Conservation (phyloP, 23 tunicate species). For the Clavelina lepadiformis region DNA sequence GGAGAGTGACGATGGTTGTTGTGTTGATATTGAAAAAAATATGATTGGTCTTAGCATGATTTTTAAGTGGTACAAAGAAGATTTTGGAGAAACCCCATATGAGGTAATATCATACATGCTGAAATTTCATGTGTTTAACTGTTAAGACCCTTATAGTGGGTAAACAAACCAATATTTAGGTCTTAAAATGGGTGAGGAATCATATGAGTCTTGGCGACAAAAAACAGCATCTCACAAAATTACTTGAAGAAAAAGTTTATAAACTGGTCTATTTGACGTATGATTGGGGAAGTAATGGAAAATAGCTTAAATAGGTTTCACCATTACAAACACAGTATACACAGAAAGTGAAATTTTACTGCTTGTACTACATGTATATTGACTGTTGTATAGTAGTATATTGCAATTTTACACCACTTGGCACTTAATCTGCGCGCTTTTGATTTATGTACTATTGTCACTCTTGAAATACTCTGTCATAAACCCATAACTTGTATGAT, state of each 20-base stretch:
- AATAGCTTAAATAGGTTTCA: too few species aligned
- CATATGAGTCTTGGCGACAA: constrained; percentile 40
- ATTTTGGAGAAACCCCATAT: constrained; percentile 53
- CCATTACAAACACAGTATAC: too few species aligned
- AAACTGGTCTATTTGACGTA: constrained; percentile 42
- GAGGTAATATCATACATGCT: constrained; percentile 21
- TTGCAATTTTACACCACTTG: too few species aligned
- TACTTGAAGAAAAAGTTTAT: constrained; percentile 28
- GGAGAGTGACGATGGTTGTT: constrained; percentile 75
- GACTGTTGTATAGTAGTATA: too few species aligned
- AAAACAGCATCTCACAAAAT: constrained; percentile 15
- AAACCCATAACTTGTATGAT: too few species aligned
- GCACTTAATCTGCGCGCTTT: too few species aligned
- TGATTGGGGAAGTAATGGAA: constrained; percentile 65
- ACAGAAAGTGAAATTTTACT: too few species aligned
- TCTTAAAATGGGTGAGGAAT: constrained; percentile 43
- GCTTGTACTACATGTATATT: too few species aligned
- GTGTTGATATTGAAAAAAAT: constrained; percentile 37
- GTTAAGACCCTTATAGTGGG: neutral
- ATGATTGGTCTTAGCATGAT: constrained; percentile 60
- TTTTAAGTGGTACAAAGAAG: constrained; percentile 84
- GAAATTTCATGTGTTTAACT: neutral
- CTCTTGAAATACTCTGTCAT: too few species aligned
- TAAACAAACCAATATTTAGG: constrained; percentile 7
- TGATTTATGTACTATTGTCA: too few species aligned